Base-by-base conservation (phyloP, 2,888 invertebrate genomes). In the Hypsopygia costalis region DNA sequence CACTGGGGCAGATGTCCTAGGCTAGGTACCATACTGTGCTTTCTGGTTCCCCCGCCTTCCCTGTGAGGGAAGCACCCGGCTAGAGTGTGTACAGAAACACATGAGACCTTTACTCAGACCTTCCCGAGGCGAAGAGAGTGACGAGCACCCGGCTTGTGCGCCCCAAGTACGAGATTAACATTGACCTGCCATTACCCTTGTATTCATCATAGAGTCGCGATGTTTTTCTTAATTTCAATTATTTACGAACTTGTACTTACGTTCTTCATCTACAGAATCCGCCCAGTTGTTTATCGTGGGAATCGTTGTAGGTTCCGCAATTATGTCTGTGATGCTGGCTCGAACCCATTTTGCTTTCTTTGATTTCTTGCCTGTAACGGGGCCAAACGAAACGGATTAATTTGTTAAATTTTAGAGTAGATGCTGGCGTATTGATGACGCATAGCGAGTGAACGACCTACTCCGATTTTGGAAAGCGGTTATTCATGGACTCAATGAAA, bases 321-420 rank as follows among this genome's bases (percentile, higher is more conserved):
- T 89, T 77, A 97, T 97, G 65, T 94, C 94, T 76, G 93, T 95
- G 67, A 97, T 90, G 59, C 93, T 92, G 66, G 97, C 83, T 51
- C 94, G 94, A 75, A 93, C 94, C 76, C 95, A 95, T 91, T 95
- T 96, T 81, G 91, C 91, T 90, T 95, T 97, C 90, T 94, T 96
- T 78, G 91, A 92, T 91, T 94, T 96, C 91, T 94, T 96, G 85
- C 92, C 94, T 95, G 90, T 44, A 77, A 72, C 51, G 60, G 49
- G 55, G 48, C 40, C 48, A 40, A 38, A 46, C 40, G 16, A 43
- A 47, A 53, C 43, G 46, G 44, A 52, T 47, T 42, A 43, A 11
- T 35, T 33, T 25, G 22, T 40, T 47, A 44, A 44, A 49, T 40
- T 40, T 49, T 43, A 56, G n/a, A 51, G 46, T 55, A 58, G 51